Conservation (phyloP, 2,113 vertebrate species). For the Neotragus moschatus region DNA sequence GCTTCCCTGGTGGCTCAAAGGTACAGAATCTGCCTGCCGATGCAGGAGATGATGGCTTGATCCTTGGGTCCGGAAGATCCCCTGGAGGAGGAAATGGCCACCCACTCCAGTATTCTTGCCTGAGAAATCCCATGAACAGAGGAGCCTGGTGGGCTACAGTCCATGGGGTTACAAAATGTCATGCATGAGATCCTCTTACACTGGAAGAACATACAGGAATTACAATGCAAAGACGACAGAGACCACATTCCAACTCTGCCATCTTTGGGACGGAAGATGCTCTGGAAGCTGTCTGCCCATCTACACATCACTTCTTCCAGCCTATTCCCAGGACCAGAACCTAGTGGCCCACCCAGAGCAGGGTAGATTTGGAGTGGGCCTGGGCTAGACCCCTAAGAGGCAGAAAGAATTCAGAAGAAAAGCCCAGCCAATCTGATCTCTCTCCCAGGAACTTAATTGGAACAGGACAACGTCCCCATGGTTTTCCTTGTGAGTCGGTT, state of each 20-base stretch:
- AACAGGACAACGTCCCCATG: fast-evolving
- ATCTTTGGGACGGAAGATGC: too few relatives aligned
- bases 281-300: too few relatives aligned
- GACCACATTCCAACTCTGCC: not conserved
- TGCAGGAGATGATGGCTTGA: not conserved
- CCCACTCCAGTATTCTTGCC: not conserved
- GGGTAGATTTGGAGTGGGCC: not conserved
- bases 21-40: not conserved
- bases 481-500: too few relatives aligned
- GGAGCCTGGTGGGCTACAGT: not conserved
- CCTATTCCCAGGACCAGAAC: not conserved
- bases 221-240: not conserved
- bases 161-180: not conserved
- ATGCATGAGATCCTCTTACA: not conserved
- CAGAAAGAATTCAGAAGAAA: not conserved
- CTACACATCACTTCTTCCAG: not conserved
- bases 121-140: not conserved
- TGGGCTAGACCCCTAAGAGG: not conserved
- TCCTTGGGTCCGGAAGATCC: not conserved
- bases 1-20: not conserved
- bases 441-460: not conserved
- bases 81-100: not conserved
- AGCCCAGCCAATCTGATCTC: not conserved
- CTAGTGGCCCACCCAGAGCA: not conserved
- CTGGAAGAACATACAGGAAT: not conserved